phyloP scores from a whole-genome alignment of 2,888 invertebrate genomes.

The Lasioglossum marginatum region DNA sequence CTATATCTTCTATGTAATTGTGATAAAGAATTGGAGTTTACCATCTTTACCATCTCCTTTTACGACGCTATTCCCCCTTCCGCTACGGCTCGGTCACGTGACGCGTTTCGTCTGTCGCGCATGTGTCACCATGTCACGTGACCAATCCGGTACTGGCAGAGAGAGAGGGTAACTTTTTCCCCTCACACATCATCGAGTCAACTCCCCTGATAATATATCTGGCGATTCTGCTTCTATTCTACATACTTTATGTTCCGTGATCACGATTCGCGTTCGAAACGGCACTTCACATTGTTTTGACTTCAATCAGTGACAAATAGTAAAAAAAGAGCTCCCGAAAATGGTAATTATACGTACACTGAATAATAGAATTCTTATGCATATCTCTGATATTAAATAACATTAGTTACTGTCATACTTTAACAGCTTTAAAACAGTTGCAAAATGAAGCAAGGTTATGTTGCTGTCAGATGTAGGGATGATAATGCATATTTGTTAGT shows the following conservation, averaged over 20 bases:
- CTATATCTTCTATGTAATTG: too few relatives aligned
- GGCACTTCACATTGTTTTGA: constrained; percentile 31
- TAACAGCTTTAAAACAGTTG: neutral
- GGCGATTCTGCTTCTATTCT: constrained; percentile 3
- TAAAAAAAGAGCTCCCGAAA: constrained; percentile 30
- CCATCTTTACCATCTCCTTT: too few relatives aligned
- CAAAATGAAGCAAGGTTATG: constrained; percentile 71
- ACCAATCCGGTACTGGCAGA: neutral
- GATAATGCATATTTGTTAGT: constrained; percentile 75
- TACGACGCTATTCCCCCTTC: neutral
- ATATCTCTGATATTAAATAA: neutral
- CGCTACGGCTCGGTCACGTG: too few relatives aligned
- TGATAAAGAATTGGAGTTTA: neutral
- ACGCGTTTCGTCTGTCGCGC: too few relatives aligned
- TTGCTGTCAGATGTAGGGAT: constrained; percentile 73
- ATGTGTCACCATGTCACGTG: too few relatives aligned
- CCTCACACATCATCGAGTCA: neutral
- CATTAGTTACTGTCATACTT: neutral
- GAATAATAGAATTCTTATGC: neutral
- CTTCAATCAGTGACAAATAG: constrained; percentile 8
- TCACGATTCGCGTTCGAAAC: constrained; percentile 35
- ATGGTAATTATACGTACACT: constrained; percentile 66
- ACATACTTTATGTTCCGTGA: constrained; percentile 33
- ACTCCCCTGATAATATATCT: neutral
- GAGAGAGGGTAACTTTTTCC: neutral